Conservation (phyloP, 2,888 invertebrate genomes). For the Caradrina clavipalpis region DNA sequence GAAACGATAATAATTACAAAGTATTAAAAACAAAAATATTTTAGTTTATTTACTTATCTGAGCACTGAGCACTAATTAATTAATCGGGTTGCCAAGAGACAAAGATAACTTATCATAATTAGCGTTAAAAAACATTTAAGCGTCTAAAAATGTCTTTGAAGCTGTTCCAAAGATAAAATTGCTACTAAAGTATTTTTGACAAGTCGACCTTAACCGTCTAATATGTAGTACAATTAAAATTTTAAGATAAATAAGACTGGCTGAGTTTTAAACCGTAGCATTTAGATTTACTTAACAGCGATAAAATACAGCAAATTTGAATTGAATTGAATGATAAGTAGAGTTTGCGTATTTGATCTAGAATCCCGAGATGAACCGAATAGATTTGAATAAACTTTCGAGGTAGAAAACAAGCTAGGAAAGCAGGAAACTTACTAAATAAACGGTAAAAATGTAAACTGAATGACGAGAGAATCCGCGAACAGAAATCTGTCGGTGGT, state of each 20-base stretch:
- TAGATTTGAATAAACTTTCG: conserved; percentile 39
- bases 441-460: background rate
- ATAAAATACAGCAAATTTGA: conserved; percentile 47
- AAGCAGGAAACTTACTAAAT: background rate
- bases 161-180: conserved; percentile 41
- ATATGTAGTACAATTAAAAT: conserved; percentile 15
- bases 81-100: conserved; percentile 49
- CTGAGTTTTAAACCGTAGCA: background rate
- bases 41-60: conserved; percentile 39
- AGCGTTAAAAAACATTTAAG: conserved; percentile 50
- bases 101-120: conserved; percentile 65
- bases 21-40: conserved; percentile 20
- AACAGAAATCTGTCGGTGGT: conserved; percentile 43
- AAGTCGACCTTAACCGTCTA: conserved; percentile 10
- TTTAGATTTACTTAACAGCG: conserved; percentile 21
- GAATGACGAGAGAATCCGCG: conserved; percentile 24
- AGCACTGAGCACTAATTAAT: conserved; percentile 57
- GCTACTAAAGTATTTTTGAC: conserved; percentile 14
- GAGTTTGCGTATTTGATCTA: conserved; percentile 37
- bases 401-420: background rate
- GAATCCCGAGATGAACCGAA: conserved; percentile 31
- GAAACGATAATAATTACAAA: conserved; percentile 15
- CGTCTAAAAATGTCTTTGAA: conserved; percentile 49
- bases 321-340: conserved; percentile 38
- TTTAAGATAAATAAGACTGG: conserved; percentile 3